Evolutionary conservation across 2,888 invertebrate species (phyloP).

Genomic region (Nomada flava): DNA sequence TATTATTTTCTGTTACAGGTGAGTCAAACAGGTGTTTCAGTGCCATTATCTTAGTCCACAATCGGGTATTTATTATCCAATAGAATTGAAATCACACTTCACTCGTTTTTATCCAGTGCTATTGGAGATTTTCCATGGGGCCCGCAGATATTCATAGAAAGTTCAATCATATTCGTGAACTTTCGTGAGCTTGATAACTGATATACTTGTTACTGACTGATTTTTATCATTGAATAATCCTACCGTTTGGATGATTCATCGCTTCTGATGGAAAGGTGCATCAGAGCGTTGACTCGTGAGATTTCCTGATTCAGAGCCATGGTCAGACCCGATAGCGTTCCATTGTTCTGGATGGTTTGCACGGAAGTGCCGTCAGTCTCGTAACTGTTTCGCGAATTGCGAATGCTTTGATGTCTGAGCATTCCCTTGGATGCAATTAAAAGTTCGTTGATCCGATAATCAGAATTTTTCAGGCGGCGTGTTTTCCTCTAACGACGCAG

Average conservation of each 20-base stretch:
- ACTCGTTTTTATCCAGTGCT: background rate
- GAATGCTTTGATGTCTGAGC: background rate
- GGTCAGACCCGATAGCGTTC: conserved; percentile 49
- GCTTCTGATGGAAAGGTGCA: conserved; percentile 56
- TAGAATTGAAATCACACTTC: background rate
- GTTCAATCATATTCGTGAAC: background rate
- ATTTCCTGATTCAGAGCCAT: conserved; percentile 53
- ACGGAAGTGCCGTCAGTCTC: conserved; percentile 7
- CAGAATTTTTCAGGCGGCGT: background rate
- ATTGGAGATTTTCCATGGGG: background rate
- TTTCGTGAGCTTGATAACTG: conserved; percentile 9
- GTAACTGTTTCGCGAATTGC: conserved; percentile 36
- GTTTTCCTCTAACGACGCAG: too few species aligned
- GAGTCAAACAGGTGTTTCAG: background rate
- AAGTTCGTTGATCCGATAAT: background rate
- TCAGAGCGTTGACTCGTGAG: conserved; percentile 62
- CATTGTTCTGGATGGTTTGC: conserved; percentile 37
- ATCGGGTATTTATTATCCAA: conserved; percentile 24
- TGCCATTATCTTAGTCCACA: background rate
- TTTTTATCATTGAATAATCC: conserved; percentile 50
- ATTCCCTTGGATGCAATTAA: background rate
- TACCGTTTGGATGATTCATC: conserved; percentile 63
- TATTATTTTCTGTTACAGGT: conserved; percentile 47
- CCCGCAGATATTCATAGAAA: background rate
- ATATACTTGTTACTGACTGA: conserved; percentile 10